phyloP scores from a whole-genome alignment of 2,113 vertebrate genomes.

The Anser cygnoides region DNA sequence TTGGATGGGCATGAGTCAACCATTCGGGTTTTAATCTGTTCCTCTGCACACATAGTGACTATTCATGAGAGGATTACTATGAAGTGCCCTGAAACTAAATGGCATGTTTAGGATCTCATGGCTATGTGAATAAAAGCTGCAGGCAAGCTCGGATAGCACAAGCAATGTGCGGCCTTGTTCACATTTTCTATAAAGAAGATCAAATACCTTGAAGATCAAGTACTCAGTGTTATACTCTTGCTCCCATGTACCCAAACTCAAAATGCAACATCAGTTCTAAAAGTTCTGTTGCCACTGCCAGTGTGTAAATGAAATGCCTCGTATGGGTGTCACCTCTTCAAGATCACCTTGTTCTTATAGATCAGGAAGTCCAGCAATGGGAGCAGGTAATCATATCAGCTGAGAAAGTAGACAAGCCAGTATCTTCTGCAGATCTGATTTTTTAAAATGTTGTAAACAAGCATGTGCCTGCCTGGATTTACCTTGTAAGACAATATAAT shows the following conservation, averaged over 20 bases:
- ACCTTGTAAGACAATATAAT: not conserved
- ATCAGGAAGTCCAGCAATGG: not conserved
- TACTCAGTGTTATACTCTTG: not conserved
- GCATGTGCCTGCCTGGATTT: conserved; percentile 16
- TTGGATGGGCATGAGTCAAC: not conserved
- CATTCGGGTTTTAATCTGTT: conserved; percentile 25
- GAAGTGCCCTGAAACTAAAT: conserved; percentile 28
- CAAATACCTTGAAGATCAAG: not conserved
- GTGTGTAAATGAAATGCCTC: not conserved
- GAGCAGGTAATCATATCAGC: conserved; percentile 1
- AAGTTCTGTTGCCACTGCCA: not conserved
- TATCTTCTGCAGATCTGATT: conserved; percentile 3
- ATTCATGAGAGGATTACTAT: not conserved
- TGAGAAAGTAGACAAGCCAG: not conserved
- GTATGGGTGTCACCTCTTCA: not conserved
- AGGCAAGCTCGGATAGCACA: not conserved
- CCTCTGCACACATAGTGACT: conserved; percentile 7
- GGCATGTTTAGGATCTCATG: not conserved
- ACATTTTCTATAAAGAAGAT: not conserved
- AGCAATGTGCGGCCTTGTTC: not conserved
- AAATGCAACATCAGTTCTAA: not conserved
- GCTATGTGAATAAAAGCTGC: not conserved
- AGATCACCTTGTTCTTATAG: not conserved
- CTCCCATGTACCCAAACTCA: not conserved
- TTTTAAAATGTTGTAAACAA: not conserved